These are phyloP conservation scores for Hydrophis major DNA, from an alignment of 2,797 vertebrate genomes.

Conservation along the genomic window DNA sequence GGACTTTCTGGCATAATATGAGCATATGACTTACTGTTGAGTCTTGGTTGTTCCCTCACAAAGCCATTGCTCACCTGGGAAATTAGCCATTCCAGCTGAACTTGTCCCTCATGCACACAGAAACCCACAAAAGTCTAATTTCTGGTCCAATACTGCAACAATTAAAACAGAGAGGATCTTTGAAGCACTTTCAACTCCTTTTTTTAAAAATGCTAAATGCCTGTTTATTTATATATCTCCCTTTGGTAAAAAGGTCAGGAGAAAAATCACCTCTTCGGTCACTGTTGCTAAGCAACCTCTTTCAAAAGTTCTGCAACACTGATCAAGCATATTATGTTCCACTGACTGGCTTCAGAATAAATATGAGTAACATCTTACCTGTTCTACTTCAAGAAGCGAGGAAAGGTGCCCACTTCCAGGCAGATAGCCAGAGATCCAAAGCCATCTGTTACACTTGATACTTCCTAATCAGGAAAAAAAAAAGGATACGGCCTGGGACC, in stretches of 20 bases:
- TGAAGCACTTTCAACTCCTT: conserved; percentile 47
- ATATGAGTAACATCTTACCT: conserved; percentile 68
- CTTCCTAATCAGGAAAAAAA: conserved; percentile 52
- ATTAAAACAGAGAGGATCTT: conserved; percentile 48
- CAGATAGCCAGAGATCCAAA: neutral
- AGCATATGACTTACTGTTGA: neutral
- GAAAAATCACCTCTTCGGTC: conserved; percentile 73
- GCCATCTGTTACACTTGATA: neutral
- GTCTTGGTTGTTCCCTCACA: neutral
- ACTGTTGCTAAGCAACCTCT: conserved; percentile 83
- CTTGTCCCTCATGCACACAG: neutral
- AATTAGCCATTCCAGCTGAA: neutral
- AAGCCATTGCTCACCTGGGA: neutral
- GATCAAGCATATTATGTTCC: conserved; percentile 66
- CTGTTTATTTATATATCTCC: conserved; percentile 69
- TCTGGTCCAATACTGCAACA: conserved; percentile 47
- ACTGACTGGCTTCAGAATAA: conserved; percentile 59
- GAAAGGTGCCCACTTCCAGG: neutral
- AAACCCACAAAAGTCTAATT: neutral
- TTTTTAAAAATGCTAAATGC: conserved; percentile 39
- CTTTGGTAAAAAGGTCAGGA: conserved; percentile 67
- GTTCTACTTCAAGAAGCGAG: neutral
- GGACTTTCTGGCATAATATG: neutral
- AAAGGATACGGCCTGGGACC: conserved; percentile 90
- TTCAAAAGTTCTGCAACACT: conserved; percentile 66